A percentile compares a stretch with the other conserved stretches of the same genome.
phyloP scores from a whole-genome alignment of 2,113 vertebrate species.

The Ptilorrhoa leucosticta region DNA sequence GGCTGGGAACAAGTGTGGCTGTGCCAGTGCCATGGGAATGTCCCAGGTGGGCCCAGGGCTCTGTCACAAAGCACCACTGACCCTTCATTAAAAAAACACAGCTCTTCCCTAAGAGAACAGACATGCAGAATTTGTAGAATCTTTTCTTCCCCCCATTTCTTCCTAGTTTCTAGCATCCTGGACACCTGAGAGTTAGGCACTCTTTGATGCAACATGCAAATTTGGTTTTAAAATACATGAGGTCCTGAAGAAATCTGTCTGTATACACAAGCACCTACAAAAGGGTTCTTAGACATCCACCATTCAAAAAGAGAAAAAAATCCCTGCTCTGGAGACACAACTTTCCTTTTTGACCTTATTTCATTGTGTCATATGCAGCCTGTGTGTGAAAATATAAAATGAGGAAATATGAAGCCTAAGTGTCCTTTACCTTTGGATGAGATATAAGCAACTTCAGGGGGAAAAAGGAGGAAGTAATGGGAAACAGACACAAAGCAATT shows the following conservation, averaged over 20 bases:
- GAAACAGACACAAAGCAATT: neutral
- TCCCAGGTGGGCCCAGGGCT: neutral
- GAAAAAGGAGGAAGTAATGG: neutral
- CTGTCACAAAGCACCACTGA: neutral
- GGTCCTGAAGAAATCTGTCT: neutral
- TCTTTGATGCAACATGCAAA: neutral
- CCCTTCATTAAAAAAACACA: neutral
- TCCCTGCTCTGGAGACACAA: neutral
- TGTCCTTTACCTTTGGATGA: neutral
- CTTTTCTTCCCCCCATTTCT: neutral
- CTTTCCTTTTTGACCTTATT: neutral
- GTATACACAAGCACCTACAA: neutral
- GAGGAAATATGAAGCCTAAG: neutral
- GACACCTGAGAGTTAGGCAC: neutral
- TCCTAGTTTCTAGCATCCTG: neutral
- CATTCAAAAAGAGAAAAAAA: neutral
- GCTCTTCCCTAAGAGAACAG: neutral
- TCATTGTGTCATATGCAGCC: neutral
- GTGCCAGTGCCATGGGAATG: neutral
- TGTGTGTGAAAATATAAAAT: neutral
- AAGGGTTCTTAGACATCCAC: neutral
- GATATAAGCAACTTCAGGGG: accelerated
- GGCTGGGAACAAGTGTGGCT: neutral
- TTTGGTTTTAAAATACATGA: neutral
- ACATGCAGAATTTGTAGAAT: neutral